Base-by-base conservation (phyloP, 2,888 invertebrate species). In the Myathropa florea region DNA sequence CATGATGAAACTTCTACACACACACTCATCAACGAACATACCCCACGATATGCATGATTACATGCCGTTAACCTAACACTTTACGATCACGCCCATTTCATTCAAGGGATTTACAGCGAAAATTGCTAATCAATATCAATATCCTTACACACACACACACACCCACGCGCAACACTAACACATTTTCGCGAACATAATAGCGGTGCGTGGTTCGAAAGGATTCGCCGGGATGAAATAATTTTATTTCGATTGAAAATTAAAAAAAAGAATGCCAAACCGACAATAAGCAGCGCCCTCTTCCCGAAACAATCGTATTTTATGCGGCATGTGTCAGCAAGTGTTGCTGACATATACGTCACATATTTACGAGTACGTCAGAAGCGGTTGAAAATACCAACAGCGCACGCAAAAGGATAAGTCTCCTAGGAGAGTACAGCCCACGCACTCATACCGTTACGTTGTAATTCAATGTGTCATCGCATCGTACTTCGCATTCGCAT, bases 11-110 rank as follows among this genome's bases (percentile, higher is more conserved):
- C 57, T 72, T 46, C 63, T 23, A 70, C 46, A 46, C 18, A 70
- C 70, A 39, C 70, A 70, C 70, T 28, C 70, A 70, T 78, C 79
- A 65, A 46, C 65, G 61, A 61, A 61, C 77, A 53, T 36, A 36
- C 14, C 53, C 28, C 59, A 26, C 60, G 26, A 61, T 73, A 73
- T 80, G 72, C 72, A 60, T 73, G 72, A 80, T 67, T 65, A 61
- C 53, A 55, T 46, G 72, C 65, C 80, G 61, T 80, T 60, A 80
- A 67, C 77, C 36, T 68, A 60, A 39, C 77, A 55, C 77, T 70
- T 77, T 61, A 70, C 60, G 79, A 65, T 55, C 46, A 33, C 60
- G 53, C 60, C 79, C 36, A 64, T 57, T 78, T 70, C n/a, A 64
- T 55, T 71, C 63, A n/a, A 23, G 36, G 63, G 70, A 78, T 28